A percentile compares a stretch with the other conserved stretches of the same genome.
phyloP scores from a whole-genome alignment of 2,888 invertebrate genomes.

The Rhamphomyia laevipes region DNA sequence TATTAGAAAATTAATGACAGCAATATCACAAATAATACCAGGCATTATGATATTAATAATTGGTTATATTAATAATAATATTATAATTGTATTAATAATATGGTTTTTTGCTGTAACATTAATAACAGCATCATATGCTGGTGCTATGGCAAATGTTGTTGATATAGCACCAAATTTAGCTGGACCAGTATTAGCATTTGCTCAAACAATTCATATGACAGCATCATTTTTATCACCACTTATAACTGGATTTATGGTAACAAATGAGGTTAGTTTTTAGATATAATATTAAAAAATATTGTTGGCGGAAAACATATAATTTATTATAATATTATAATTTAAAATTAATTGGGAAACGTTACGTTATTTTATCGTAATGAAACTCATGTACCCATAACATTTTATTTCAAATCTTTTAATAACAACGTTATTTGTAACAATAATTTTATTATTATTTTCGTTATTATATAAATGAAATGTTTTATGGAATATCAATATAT shows the following conservation, averaged over 20 bases:
- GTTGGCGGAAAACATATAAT: neutral
- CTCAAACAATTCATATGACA: constrained; percentile 67
- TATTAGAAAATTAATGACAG: constrained; percentile 56
- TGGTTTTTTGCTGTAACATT: constrained; percentile 60
- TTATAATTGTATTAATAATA: constrained; percentile 44
- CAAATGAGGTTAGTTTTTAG: constrained; percentile 41
- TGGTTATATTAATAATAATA: constrained; percentile 51
- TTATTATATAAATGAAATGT: neutral
- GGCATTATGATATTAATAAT: constrained; percentile 50
- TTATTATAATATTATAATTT: neutral
- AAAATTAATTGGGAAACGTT: too few relatives aligned
- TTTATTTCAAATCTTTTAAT: too few relatives aligned
- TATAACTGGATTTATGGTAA: constrained; percentile 48
- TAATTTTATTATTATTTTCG: too few relatives aligned
- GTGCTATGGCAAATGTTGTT: constrained; percentile 64
- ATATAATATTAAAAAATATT: too few relatives aligned
- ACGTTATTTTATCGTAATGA: too few relatives aligned
- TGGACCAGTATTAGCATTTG: constrained; percentile 58
- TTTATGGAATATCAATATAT: too few relatives aligned
- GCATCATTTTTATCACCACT: constrained; percentile 59
- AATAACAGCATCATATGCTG: constrained; percentile 60
- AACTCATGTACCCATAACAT: too few relatives aligned
- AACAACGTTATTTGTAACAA: too few relatives aligned
- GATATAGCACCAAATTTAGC: constrained; percentile 71
- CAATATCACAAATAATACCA: constrained; percentile 55